Percentiles rank a stretch among this genome's conserved stretches.
Conservation (phyloP, 2,113 vertebrate genomes). For the Oryzias woworae region DNA sequence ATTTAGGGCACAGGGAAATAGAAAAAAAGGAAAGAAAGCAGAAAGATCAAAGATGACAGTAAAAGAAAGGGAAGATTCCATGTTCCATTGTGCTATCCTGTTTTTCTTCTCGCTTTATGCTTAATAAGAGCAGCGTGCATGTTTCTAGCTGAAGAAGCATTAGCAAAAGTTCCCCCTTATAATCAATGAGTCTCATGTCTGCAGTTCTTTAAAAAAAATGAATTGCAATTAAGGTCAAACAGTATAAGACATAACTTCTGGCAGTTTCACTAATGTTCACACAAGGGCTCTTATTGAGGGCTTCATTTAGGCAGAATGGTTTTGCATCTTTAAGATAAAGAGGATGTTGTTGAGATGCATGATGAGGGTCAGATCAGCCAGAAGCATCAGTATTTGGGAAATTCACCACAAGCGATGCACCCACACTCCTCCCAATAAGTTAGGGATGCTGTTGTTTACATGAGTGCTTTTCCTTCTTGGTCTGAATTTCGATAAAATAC, state of each 20-base stretch:
- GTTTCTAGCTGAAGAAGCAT: slow-evolving; percentile 2
- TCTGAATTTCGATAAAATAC: too few species aligned
- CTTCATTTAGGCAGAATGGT: slow-evolving; percentile 56
- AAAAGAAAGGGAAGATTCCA: slow-evolving; percentile 15
- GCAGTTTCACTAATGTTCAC: slow-evolving; percentile 20
- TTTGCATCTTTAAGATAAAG: slow-evolving; percentile 19
- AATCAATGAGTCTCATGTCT: slow-evolving; percentile 5
- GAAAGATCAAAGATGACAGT: slow-evolving; percentile 15
- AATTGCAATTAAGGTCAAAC: slow-evolving; percentile 6
- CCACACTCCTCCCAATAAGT: not conserved
- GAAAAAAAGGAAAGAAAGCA: slow-evolving; percentile 12
- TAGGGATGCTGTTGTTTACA: too few species aligned
- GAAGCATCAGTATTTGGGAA: slow-evolving; percentile 8
- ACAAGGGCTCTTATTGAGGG: slow-evolving; percentile 54
- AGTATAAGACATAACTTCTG: slow-evolving; percentile 1
- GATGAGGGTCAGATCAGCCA: slow-evolving; percentile 61
- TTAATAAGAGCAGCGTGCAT: not conserved
- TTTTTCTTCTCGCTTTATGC: slow-evolving; percentile 10
- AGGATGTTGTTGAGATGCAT: slow-evolving; percentile 55
- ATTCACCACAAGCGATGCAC: too few species aligned
- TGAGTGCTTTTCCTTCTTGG: too few species aligned
- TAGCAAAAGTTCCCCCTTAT: not conserved
- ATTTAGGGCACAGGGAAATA: slow-evolving; percentile 9
- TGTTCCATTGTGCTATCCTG: slow-evolving; percentile 8
- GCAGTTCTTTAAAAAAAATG: not conserved